These are phyloP conservation scores for Neotoma lepida DNA, from an alignment of 2,113 vertebrate genomes.

Conservation along the genomic window DNA sequence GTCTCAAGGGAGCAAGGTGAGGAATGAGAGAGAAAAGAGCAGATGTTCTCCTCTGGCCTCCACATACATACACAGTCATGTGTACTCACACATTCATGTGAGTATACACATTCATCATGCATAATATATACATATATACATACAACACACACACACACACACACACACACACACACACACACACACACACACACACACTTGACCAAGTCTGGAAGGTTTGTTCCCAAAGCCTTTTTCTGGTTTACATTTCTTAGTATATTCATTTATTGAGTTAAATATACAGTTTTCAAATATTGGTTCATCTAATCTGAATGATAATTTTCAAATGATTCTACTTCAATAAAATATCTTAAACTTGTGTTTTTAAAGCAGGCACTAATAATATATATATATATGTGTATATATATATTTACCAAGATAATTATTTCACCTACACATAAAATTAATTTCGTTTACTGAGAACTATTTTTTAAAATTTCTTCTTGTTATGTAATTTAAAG, in stretches of 20 bases:
- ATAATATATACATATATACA: not conserved
- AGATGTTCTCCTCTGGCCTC: not conserved
- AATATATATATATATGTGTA: too few species aligned
- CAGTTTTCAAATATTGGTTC: not conserved
- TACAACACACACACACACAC: not conserved
- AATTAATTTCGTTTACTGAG: not conserved
- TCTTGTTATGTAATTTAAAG: not conserved
- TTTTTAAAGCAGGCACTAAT: constrained; percentile 35
- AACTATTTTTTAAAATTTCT: not conserved
- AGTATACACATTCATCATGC: not conserved
- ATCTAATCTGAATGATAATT: not conserved
- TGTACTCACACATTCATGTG: not conserved
- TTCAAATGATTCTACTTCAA: constrained; percentile 44
- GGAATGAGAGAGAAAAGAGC: not conserved
- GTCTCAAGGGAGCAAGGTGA: not conserved
- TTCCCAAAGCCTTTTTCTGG: not conserved
- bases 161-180: not conserved
- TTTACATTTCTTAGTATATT: not conserved
- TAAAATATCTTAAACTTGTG: constrained; percentile 12
- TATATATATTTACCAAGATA: too few species aligned
- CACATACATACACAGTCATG: not conserved
- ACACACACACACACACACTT: not conserved
- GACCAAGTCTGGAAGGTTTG: not conserved
- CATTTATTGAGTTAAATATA: constrained; percentile 46
- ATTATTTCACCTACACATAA: constrained; percentile 50